These are phyloP conservation scores for Marmota monax DNA, from an alignment of 2,113 vertebrate species.

Conservation along the genomic window DNA sequence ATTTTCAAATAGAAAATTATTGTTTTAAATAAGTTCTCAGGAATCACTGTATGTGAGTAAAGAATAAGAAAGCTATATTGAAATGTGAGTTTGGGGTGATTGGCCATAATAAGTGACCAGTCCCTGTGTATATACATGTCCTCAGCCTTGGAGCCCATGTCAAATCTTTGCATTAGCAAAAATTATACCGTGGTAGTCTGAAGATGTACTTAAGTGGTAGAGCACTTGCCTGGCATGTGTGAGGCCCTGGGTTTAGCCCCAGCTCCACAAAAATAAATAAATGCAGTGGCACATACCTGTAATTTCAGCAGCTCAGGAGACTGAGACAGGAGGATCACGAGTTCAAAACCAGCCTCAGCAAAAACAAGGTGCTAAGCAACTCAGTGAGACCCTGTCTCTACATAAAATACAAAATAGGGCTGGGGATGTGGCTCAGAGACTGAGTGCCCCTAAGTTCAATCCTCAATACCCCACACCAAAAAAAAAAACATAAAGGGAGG, in stretches of 20 bases:
- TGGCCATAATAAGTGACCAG: neutral
- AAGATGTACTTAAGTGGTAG: neutral
- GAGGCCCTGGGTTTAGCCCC: neutral
- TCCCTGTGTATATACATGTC: neutral
- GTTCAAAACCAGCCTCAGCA: too few species aligned
- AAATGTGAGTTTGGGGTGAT: neutral
- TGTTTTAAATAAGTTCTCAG: neutral
- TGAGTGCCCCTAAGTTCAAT: too few species aligned
- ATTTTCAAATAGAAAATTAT: slow-evolving; percentile 9
- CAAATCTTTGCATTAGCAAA: neutral
- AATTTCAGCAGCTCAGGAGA: too few species aligned
- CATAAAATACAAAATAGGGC: too few species aligned
- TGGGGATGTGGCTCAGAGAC: too few species aligned
- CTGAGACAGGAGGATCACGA: too few species aligned
- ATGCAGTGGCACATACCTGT: too few species aligned
- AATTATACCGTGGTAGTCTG: neutral
- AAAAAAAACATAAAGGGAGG: neutral
- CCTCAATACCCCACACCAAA: neutral
- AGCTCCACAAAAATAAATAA: neutral
- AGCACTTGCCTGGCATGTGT: neutral
- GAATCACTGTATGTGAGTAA: neutral
- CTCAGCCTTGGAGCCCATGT: neutral
- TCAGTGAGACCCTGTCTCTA: too few species aligned
- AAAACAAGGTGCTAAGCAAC: too few species aligned
- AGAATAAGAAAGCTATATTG: neutral